Conservation (phyloP, 2,888 invertebrate species). For the Trissolcus japonicus region DNA sequence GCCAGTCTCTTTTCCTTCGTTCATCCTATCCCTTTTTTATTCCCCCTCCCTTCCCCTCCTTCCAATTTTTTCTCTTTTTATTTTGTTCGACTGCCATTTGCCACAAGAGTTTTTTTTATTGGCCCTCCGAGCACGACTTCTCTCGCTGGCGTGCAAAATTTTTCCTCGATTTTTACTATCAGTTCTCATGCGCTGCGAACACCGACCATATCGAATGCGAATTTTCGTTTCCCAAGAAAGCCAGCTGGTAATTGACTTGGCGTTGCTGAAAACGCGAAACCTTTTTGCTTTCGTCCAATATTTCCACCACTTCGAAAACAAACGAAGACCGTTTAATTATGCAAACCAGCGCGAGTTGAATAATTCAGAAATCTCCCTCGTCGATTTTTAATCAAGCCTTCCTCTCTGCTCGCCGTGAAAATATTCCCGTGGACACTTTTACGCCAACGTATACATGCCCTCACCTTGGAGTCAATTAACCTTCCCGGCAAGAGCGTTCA, state of each 20-base stretch:
- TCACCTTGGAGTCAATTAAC: conserved; percentile 40
- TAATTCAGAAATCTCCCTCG: conserved; percentile 14
- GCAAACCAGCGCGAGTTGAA: conserved; percentile 20
- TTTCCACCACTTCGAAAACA: conserved; percentile 2
- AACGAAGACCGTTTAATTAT: conserved; percentile 23
- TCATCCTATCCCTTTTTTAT: too few species aligned
- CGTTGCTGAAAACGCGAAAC: conserved; percentile 3
- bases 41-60: not conserved
- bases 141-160: conserved; percentile 9
- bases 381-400: conserved; percentile 30
- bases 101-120: conserved; percentile 25
- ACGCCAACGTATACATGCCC: conserved; percentile 23
- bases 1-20: not conserved
- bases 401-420: conserved; percentile 11
- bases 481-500: conserved; percentile 25
- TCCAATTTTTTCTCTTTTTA: conserved; percentile 17
- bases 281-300: not conserved
- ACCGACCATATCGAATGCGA: not conserved
- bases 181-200: not conserved
- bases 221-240: conserved; percentile 5
- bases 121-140: conserved; percentile 13
- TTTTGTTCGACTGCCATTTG: conserved; percentile 6
- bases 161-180: too few species aligned
- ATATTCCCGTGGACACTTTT: conserved; percentile 34
- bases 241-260: conserved; percentile 6